A percentile compares a stretch with the other conserved stretches of the same genome.
These are phyloP conservation scores for Sebastes iracundus DNA, from an alignment of 2,797 vertebrate genomes.

Conservation along the genomic window DNA sequence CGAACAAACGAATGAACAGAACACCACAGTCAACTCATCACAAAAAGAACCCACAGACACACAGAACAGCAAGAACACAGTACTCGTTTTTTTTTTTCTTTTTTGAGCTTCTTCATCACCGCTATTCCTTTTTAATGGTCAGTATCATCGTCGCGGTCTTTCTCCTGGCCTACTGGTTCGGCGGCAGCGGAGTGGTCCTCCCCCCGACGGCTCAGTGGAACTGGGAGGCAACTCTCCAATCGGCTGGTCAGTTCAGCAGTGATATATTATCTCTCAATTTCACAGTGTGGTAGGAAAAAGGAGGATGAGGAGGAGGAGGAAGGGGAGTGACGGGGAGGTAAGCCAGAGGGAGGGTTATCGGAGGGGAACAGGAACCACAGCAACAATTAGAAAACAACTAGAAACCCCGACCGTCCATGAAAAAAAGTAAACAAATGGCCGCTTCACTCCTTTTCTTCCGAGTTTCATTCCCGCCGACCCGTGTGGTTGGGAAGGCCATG, in stretches of 20 bases:
- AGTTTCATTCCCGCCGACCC: constrained; percentile 71
- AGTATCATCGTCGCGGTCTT: constrained; percentile 58
- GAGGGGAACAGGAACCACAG: constrained; percentile 73
- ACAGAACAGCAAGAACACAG: constrained; percentile 86
- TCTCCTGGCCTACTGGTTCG: constrained; percentile 63
- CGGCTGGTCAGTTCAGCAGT: constrained; percentile 76
- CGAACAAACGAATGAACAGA: constrained; percentile 79
- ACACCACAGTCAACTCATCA: constrained; percentile 86
- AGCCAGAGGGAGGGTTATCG: constrained; percentile 54
- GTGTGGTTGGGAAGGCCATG: constrained; percentile 70
- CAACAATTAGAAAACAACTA: constrained; percentile 79
- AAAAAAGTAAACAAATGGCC: constrained; percentile 74
- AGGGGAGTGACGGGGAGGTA: constrained; percentile 35
- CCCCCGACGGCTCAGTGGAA: constrained; percentile 68
- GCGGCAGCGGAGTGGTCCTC: constrained; percentile 50
- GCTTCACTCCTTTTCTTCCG: constrained; percentile 68
- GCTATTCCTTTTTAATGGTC: constrained; percentile 63
- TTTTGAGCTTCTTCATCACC: constrained; percentile 59
- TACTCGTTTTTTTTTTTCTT: constrained; percentile 66
- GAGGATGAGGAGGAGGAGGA: constrained; percentile 53
- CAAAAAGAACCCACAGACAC: constrained; percentile 86
- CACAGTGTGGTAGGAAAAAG: constrained; percentile 84
- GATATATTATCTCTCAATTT: constrained; percentile 81
- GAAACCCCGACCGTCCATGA: constrained; percentile 74
- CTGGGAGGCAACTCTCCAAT: constrained; percentile 65